Conservation (phyloP, 2,888 invertebrate species). For the Agrotis clavis region DNA sequence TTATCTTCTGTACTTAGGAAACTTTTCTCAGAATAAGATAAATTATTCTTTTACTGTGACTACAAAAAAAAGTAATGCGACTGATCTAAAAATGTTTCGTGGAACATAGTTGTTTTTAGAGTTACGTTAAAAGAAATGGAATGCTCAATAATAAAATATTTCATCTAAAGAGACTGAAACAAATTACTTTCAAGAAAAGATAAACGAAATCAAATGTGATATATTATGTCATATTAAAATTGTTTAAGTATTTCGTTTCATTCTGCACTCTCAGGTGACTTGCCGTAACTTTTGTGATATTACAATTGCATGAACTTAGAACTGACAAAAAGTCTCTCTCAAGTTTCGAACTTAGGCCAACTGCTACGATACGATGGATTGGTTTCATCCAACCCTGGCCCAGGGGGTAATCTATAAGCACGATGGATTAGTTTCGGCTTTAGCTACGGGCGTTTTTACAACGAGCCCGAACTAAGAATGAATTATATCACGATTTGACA, state of each 20-base stretch:
- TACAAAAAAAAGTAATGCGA: not conserved
- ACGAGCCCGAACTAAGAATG: too few relatives aligned
- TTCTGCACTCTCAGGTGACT: not conserved
- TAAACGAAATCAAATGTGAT: not conserved
- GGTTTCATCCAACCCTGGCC: too few relatives aligned
- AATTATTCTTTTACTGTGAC: not conserved
- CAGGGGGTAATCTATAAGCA: too few relatives aligned
- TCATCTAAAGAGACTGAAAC: not conserved
- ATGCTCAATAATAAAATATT: not conserved
- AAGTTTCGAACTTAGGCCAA: not conserved
- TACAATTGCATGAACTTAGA: constrained; percentile 6
- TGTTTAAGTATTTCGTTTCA: constrained; percentile 7
- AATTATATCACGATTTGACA: too few relatives aligned
- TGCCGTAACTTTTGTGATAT: not conserved
- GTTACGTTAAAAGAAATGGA: constrained; percentile 4
- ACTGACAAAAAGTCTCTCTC: not conserved
- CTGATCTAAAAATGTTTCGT: constrained; percentile 4
- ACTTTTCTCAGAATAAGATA: not conserved
- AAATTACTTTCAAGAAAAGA: not conserved
- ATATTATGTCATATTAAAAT: not conserved
- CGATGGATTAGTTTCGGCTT: too few relatives aligned
- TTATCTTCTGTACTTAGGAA: too few relatives aligned
- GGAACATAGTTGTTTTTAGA: constrained; percentile 1
- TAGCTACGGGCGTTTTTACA: too few relatives aligned
- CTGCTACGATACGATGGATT: too few relatives aligned